These are phyloP conservation scores for Passer montanus DNA, from an alignment of 2,113 vertebrate species.

Conservation along the genomic window DNA sequence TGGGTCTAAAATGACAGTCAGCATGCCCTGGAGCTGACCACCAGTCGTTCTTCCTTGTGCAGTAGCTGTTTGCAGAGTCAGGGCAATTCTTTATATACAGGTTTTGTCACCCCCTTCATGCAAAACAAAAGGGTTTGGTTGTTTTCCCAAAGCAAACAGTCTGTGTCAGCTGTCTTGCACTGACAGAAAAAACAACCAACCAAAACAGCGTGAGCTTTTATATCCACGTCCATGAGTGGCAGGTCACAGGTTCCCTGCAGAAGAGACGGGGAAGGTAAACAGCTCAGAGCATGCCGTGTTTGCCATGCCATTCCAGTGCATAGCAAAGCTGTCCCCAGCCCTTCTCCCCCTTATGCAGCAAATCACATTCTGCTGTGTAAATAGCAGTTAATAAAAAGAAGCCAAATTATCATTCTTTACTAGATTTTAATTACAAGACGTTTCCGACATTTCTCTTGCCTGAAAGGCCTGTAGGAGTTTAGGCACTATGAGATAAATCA, in stretches of 20 bases:
- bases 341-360: background rate
- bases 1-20: background rate
- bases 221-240: background rate
- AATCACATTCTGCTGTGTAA: constrained; percentile 5
- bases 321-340: constrained; percentile 10
- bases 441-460: background rate
- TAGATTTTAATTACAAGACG: background rate
- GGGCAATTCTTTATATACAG: constrained; percentile 39
- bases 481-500: background rate
- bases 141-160: constrained; percentile 57
- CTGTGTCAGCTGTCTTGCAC: constrained; percentile 50
- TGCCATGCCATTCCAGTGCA: constrained; percentile 13
- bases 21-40: background rate
- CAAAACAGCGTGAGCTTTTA: constrained; percentile 34
- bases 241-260: constrained; percentile 54
- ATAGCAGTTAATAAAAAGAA: constrained; percentile 6
- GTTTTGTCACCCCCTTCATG: background rate
- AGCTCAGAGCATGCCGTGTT: background rate
- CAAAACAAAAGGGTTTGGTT: constrained; percentile 57
- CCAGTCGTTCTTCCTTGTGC: background rate
- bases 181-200: background rate
- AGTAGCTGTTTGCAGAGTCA: constrained; percentile 55
- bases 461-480: background rate
- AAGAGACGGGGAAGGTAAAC: constrained; percentile 40
- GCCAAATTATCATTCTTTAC: background rate